These are phyloP conservation scores for Micropoecilia bifurca DNA, from an alignment of 2,797 vertebrate species.

Conservation along the genomic window DNA sequence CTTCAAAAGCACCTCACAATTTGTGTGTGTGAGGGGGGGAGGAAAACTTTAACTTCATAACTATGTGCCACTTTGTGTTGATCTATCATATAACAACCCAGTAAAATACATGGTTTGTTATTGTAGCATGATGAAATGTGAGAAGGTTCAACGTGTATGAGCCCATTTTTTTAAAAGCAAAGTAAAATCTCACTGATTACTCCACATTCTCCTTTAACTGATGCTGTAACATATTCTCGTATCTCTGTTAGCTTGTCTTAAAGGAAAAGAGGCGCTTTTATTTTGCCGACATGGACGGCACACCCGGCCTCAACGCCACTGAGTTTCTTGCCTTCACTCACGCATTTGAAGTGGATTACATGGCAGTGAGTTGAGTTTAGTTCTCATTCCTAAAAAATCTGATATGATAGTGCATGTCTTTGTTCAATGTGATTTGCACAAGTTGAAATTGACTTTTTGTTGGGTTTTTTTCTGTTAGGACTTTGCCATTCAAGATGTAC, in stretches of 20 bases:
- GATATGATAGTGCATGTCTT: conserved; percentile 4
- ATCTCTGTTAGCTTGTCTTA: conserved; percentile 86
- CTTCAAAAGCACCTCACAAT: neutral
- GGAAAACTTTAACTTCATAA: neutral
- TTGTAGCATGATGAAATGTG: conserved; percentile 1
- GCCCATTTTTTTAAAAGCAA: neutral
- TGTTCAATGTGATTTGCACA: neutral
- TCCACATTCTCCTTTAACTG: neutral
- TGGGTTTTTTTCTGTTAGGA: conserved; percentile 70
- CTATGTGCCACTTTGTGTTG: neutral
- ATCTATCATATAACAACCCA: neutral
- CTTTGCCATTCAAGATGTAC: conserved; percentile 93
- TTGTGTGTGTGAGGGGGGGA: neutral
- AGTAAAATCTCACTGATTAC: neutral
- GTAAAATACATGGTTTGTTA: neutral
- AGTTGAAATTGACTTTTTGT: neutral
- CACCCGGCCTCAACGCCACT: conserved; percentile 83
- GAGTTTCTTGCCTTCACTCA: conserved; percentile 97
- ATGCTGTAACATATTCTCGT: conserved; percentile 17
- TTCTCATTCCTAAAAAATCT: conserved; percentile 11
- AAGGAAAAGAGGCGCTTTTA: conserved; percentile 95
- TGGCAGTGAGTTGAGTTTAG: conserved; percentile 85
- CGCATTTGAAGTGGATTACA: conserved; percentile 93
- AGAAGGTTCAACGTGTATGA: neutral
- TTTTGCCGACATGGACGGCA: conserved; percentile 86